Base-by-base conservation (phyloP, 1,140 invertebrate species). In the Euschistus heros region DNA sequence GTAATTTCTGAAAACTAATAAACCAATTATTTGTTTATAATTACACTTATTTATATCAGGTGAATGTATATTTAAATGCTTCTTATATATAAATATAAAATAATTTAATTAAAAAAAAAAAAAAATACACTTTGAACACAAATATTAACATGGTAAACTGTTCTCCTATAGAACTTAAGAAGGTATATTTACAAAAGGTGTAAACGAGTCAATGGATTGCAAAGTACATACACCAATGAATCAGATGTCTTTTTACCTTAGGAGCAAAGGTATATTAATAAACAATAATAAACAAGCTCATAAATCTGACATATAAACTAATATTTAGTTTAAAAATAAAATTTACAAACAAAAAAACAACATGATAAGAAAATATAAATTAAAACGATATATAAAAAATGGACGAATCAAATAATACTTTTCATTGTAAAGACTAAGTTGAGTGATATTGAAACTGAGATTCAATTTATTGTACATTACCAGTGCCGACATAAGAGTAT, bases 281-380 rank as follows among this genome's bases (percentile, higher is more conserved):
- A 61, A 20, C 18, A 61, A 33, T 61, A 33, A 37, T 30, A 46
- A 46, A 62, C n/a, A 42, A 62, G 17, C 18, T 46, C 13, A 62
- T 15, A 46, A 62, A 46, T 26, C 20, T 46, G n/a, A 62, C 20
- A 46, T 62, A 44, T 24, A 57, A 24, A 26, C 18, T 57, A 57
- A 57, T 24, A 24, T 57, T 24, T 20, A 20, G 20, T 57, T 57
- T 44, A 13, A 62, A 62, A 47, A 62, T 62, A 62, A 62, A 62
- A 62, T 62, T 42, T 62, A 62, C 61, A 62, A 62, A 62, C 37
- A 62, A 18, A 62, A 61, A 44, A 62, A 37, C 33, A 62, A 57
- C 24, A 57, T 24, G 33, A 37, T 57, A 57, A 24, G 37, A 62
- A 62, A 46, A 46, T 62, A 62, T 46, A 62, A 46, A 46, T 61